Conservation (phyloP, 2,113 vertebrate genomes). For the Halichoerus grypus region DNA sequence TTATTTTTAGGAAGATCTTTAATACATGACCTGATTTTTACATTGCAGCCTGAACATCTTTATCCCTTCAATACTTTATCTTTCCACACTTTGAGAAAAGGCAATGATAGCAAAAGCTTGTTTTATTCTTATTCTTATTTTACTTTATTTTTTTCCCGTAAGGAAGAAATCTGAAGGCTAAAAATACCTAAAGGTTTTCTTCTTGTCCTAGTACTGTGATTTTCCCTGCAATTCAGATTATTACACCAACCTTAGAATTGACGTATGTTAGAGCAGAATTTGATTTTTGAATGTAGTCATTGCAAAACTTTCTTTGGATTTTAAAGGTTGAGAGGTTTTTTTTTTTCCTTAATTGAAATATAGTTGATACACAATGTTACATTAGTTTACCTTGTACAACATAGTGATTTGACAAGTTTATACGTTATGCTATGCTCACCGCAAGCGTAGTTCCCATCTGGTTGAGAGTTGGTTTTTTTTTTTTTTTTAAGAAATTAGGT, state of each 20-base stretch:
- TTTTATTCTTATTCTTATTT: conserved; percentile 32
- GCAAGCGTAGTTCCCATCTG: neutral
- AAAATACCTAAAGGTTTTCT: neutral
- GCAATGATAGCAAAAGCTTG: neutral
- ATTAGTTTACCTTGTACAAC: neutral
- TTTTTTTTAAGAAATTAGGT: conserved; percentile 22
- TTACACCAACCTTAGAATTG: neutral
- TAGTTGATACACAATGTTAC: neutral
- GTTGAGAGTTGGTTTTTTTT: neutral
- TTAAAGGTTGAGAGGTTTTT: neutral
- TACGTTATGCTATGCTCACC: neutral
- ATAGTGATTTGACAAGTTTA: neutral
- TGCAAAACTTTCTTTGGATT: conserved; percentile 30
- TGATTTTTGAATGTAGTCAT: conserved; percentile 21
- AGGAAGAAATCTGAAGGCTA: neutral
- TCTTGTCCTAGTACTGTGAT: neutral
- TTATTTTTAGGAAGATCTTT: conserved; percentile 12
- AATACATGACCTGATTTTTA: neutral
- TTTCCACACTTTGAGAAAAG: conserved; percentile 41
- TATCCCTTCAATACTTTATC: neutral
- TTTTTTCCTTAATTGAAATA: neutral
- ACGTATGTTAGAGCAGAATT: neutral
- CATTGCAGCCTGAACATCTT: neutral
- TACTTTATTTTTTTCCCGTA: neutral
- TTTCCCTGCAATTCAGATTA: conserved; percentile 13